phyloP scores from a whole-genome alignment of 2,797 vertebrate species.

The Enoplosus armatus region DNA sequence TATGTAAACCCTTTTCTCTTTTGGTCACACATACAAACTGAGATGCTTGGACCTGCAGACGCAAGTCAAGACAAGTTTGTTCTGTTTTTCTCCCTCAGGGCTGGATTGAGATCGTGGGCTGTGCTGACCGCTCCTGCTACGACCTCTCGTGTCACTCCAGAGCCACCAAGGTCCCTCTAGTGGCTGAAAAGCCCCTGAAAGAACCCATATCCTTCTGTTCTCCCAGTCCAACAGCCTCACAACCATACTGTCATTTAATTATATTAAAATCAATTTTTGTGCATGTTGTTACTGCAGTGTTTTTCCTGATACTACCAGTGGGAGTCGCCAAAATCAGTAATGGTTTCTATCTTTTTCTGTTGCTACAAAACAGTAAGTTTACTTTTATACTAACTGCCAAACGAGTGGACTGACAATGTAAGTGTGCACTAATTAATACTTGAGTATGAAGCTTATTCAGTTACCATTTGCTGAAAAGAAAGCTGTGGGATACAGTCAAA shows the following conservation, averaged over 20 bases:
- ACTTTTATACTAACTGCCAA: background rate
- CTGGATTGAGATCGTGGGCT: slow-evolving; percentile 97
- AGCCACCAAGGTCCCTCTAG: slow-evolving; percentile 92
- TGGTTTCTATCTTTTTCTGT: background rate
- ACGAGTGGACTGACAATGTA: background rate
- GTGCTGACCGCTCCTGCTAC: slow-evolving; percentile 93
- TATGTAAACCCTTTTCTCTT: slow-evolving; percentile 83
- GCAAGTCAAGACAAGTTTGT: background rate
- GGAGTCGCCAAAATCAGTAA: background rate
- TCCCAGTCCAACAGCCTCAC: background rate
- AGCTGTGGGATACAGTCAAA: too few relatives aligned
- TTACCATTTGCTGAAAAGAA: too few relatives aligned
- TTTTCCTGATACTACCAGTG: background rate
- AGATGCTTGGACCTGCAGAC: background rate
- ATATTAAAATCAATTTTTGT: background rate
- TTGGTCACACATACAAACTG: background rate
- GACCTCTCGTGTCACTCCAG: slow-evolving; percentile 92
- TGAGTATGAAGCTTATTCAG: too few relatives aligned
- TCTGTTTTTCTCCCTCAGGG: slow-evolving; percentile 80
- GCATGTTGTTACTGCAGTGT: background rate
- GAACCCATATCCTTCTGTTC: slow-evolving; percentile 93
- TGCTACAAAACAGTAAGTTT: background rate
- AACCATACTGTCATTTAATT: background rate
- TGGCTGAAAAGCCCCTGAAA: slow-evolving; percentile 93
- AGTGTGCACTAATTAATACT: background rate